phyloP scores from a whole-genome alignment of 2,113 vertebrate genomes.

The Indicator maculatus region DNA sequence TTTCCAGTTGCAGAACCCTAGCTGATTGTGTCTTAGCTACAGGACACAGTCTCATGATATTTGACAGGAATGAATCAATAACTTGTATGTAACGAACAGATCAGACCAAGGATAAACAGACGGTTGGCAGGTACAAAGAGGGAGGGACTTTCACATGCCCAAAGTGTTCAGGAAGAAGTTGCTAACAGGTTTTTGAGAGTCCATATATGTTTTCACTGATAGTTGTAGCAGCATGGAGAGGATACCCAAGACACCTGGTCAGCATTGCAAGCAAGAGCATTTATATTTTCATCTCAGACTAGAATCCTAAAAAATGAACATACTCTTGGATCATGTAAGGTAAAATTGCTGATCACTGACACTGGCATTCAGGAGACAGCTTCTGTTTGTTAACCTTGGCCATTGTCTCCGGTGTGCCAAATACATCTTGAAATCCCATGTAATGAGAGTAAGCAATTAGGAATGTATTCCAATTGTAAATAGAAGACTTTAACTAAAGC shows the following conservation, averaged over 20 bases:
- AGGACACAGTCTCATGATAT: not conserved
- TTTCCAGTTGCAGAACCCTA: not conserved
- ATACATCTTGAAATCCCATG: constrained; percentile 32
- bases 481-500: constrained; percentile 31
- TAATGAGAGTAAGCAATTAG: not conserved
- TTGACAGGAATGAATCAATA: not conserved
- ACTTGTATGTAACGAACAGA: not conserved
- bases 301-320: not conserved
- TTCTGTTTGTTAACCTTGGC: constrained; percentile 37
- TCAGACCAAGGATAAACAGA: not conserved
- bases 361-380: constrained; percentile 31
- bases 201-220: not conserved
- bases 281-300: not conserved
- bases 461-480: constrained; percentile 9
- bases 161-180: not conserved
- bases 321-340: not conserved
- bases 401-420: constrained; percentile 37
- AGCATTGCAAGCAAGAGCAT: not conserved
- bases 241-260: not conserved
- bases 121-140: not conserved
- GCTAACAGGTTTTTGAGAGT: not conserved
- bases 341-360: constrained; percentile 9
- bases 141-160: not conserved
- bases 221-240: not conserved
- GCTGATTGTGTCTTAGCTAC: not conserved